Evolutionary conservation across 2,888 invertebrate genomes (phyloP), one percentile per base, ranked within the genome.

Genomic region (Homarus gammarus): DNA sequence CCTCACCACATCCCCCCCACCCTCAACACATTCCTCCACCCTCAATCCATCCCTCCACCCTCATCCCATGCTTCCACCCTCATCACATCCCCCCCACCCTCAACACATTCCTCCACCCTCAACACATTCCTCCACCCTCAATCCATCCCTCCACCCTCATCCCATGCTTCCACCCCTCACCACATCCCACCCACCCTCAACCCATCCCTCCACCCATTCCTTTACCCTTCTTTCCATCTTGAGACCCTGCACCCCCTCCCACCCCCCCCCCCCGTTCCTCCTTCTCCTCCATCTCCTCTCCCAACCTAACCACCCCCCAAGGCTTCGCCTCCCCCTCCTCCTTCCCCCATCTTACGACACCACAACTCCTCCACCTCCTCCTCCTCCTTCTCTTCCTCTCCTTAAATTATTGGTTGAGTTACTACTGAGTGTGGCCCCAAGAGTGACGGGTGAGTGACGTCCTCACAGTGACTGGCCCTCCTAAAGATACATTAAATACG

Each of bases 401-500:
- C 6, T 27, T 64, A 27, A 64, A 64, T 27, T 64, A 64, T 64
- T 64, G 27, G 8, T n/a, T 64, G 27, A 64, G 64, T 22, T 64
- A n/a, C 8, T 27, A 1, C 6, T 22, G 64, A 64, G 64, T 64
- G n/a, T 64, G 5, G 18, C 18, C 64, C 27, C 27, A 64, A 56
- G 56, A n/a, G 3, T 8, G 64, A 27, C 44, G 27, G 5, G n/a
- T 64, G 64, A 64, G n/a, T n/a, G 64, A 64, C 64, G 64, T 56
- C 18, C 2, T n/a, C 6, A 10, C 64, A 64, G 27, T 64, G 27
- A 27, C 27, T 6, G 5, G 68, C n/a, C 36, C 44, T 86, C 51
- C 49, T 49, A 18, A 33, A 79, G 64, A 87, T 87, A 72, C 87
- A 87, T 87, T 75, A 87, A 82, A 70, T 61, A 87, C 82, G 49